Evolutionary conservation across 2,888 invertebrate species (phyloP).

Genomic region (Xanthia togata): DNA sequence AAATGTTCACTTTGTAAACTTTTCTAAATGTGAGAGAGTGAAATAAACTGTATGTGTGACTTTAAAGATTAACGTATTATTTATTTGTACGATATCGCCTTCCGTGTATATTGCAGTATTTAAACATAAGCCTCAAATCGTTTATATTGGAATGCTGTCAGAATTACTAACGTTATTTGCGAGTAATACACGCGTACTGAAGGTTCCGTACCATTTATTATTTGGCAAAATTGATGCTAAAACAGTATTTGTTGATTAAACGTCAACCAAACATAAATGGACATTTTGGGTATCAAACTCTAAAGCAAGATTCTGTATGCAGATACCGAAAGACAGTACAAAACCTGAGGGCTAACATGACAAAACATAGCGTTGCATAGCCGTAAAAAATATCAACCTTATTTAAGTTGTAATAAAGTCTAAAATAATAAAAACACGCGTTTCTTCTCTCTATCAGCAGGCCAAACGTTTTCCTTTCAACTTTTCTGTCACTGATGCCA

Average conservation of each 20-base stretch:
- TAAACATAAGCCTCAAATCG: constrained; percentile 19
- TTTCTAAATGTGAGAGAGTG: constrained; percentile 19
- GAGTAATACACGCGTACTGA: background rate
- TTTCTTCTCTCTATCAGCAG: too few relatives aligned
- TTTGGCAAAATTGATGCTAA: background rate
- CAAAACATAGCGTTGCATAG: too few relatives aligned
- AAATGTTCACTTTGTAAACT: constrained; percentile 16
- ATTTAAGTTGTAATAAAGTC: background rate
- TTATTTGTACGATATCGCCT: constrained; percentile 43
- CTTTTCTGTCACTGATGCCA: too few relatives aligned
- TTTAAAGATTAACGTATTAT: constrained; percentile 44
- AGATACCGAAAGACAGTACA: background rate
- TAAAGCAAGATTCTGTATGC: background rate
- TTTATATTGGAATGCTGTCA: constrained; percentile 44
- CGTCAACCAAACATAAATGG: background rate
- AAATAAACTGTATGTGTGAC: constrained; percentile 41
- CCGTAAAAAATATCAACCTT: background rate
- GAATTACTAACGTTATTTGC: background rate
- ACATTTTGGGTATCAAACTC: background rate
- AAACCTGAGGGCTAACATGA: background rate
- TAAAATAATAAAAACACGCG: background rate
- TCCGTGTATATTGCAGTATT: constrained; percentile 43
- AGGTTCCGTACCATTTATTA: background rate
- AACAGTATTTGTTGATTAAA: background rate
- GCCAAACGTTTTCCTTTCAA: too few relatives aligned